Base-by-base conservation (phyloP, 2,888 invertebrate species). In the Odontothrips loti region DNA sequence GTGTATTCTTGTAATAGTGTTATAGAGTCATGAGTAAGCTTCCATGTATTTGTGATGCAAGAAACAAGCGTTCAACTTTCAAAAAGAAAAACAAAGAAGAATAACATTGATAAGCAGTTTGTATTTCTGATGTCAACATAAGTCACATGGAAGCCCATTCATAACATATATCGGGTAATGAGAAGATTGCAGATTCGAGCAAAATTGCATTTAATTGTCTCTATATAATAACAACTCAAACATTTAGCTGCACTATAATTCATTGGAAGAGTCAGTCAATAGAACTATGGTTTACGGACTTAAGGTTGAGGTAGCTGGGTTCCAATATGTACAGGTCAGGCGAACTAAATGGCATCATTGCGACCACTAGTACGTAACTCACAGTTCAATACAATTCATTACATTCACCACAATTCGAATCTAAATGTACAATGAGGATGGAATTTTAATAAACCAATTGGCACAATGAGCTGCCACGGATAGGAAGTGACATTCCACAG, bases 211-310 rank as follows among this genome's bases (percentile, higher is more conserved):
- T 75, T 75, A 27, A 75, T 20, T 75, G 68, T 75, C 68, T 75
- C 68, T 75, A 75, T 75, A 75, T 75, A 75, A 75, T 75, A 75
- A 75, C 68, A 75, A 75, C 68, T 75, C 68, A 75, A 75, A 75
- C 68, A 75, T 75, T 75, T 75, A 75, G 68, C 68, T 75, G 68
- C 68, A 27, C 68, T 75, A 75, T 75, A 75, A 11, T 75, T 75
- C 68, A 75, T 75, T 27, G 68, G 68, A 75, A 75, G 68, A 75
- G 68, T 75, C 68, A 75, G 68, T 75, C 68, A 75, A 75, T 75
- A 75, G 68, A 75, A 27, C 68, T 75, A 75, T 75, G 68, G 68
- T 75, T 75, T 75, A 75, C 68, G 68, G 68, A 75, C 68, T 75
- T 75, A 75, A 75, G 23, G 27, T 75, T 75, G 68, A 75, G 68